These are phyloP conservation scores for Cyclina sinensis DNA, from an alignment of 1,140 invertebrate species.

Conservation along the genomic window DNA sequence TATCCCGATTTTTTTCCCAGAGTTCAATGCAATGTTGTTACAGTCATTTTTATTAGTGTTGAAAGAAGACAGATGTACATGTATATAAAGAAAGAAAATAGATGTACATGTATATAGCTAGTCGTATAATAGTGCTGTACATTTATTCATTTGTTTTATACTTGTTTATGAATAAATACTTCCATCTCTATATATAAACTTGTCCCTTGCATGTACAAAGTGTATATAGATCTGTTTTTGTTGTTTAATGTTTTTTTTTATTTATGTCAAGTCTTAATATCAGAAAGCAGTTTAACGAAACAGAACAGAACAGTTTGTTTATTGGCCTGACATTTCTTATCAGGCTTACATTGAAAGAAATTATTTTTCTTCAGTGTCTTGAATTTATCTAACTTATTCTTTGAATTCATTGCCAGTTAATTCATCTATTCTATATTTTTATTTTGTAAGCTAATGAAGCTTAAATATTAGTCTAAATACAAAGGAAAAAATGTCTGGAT, in stretches of 20 bases:
- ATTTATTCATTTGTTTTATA: slow-evolving; percentile 1
- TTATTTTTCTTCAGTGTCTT: too few species aligned
- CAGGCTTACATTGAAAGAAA: too few species aligned
- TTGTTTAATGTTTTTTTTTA: slow-evolving; percentile 18
- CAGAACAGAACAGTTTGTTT: not conserved
- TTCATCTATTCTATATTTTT: too few species aligned
- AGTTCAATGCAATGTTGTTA: not conserved
- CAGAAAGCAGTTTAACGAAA: not conserved
- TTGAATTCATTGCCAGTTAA: too few species aligned
- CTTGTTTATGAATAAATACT: not conserved
- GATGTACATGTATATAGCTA: not conserved
- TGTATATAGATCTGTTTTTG: slow-evolving; percentile 43
- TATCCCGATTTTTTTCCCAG: too few species aligned
- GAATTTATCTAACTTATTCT: too few species aligned
- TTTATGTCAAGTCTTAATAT: slow-evolving; percentile 14
- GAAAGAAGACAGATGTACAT: not conserved
- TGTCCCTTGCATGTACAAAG: slow-evolving; percentile 29
- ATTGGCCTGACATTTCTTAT: not conserved
- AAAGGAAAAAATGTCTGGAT: too few species aligned
- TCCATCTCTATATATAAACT: slow-evolving; percentile 19
- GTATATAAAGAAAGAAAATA: not conserved
- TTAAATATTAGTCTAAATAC: too few species aligned
- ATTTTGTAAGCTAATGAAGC: too few species aligned
- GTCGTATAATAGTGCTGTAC: not conserved
- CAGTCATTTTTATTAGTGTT: not conserved